A percentile compares a stretch with the other conserved stretches of the same genome.
Evolutionary conservation across 2,888 invertebrate genomes (phyloP).

Genomic region (Volucella bombylans): DNA sequence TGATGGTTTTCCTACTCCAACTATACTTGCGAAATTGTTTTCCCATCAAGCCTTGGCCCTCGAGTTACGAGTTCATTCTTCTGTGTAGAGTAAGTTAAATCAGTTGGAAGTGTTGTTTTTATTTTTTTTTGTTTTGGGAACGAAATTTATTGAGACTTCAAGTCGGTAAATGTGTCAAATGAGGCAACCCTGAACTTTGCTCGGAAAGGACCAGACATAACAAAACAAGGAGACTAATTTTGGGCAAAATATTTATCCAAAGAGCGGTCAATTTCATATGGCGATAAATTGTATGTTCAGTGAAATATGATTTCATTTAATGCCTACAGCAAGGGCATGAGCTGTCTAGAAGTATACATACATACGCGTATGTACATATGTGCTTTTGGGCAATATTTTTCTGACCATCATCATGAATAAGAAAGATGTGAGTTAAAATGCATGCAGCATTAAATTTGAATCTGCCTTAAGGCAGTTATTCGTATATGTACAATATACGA

Average conservation of each 20-base stretch:
- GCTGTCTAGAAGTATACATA: neutral
- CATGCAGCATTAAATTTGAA: slow-evolving; percentile 16
- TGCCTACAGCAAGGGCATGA: neutral
- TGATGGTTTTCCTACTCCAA: slow-evolving; percentile 43
- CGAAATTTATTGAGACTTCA: slow-evolving; percentile 56
- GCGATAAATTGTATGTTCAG: slow-evolving; percentile 50
- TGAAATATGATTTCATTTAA: slow-evolving; percentile 61
- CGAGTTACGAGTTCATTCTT: slow-evolving; percentile 49
- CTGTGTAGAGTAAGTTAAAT: slow-evolving; percentile 60
- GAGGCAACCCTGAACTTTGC: slow-evolving; percentile 21
- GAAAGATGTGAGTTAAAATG: slow-evolving; percentile 17
- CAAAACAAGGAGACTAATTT: slow-evolving; percentile 40
- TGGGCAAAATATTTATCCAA: slow-evolving; percentile 45
- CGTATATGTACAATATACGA: no score
- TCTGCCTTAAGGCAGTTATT: neutral
- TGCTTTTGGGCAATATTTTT: slow-evolving; percentile 7
- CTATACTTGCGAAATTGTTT: slow-evolving; percentile 58
- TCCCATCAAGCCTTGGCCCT: slow-evolving; percentile 49
- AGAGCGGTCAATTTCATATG: slow-evolving; percentile 59
- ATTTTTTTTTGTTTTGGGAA: slow-evolving; percentile 8
- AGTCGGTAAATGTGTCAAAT: slow-evolving; percentile 23
- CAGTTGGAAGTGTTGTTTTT: slow-evolving; percentile 45
- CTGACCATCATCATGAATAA: slow-evolving; percentile 9
- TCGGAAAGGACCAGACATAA: neutral
- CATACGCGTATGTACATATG: neutral